Base-by-base conservation (phyloP, 2,113 vertebrate species). In the Carettochelys insculpta region DNA sequence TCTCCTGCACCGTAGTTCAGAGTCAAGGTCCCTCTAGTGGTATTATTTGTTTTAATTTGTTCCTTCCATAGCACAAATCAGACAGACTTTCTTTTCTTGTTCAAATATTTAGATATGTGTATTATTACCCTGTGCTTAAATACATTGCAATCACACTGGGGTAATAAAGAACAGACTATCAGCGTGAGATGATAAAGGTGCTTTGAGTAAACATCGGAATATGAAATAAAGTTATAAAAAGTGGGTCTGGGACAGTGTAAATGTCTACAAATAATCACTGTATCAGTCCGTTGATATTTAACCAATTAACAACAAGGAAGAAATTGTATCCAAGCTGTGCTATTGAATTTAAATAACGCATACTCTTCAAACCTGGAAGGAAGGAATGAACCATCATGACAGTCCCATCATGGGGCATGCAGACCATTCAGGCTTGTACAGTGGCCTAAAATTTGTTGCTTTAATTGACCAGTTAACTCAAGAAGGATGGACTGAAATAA, bases 71-170 rank as follows among this genome's bases (percentile, higher is more conserved):
- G 94, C 79, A 79, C 73, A 80, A 96, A 96, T 96, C 94, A 95
- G 93, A 93, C 89, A 91, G 96, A 97, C 52, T 97, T 97, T 96
- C 95, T 94, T 97, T 96, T 91, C 95, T 97, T 97, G 95, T 97
- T 98, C 98, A 98, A 98, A 99, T 98, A 98, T 98, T 98, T 98
- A 97, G 98, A 96, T 97, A 95, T 97, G 97, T 96, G 96, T 98
- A 94, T 97, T 92, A 96, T 92, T 95, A 97, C 93, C 92, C 71
- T 83, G 71, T 76, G 97, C 96, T 97, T 95, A 95, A 95, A 95
- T 96, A 95, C 95, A 91, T 95, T 88, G 97, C 97, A 97, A 98
- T 98, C 96, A 96, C 94, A 86, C 92, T 19, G 80, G 90, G 58
- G 95, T 95, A 97, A 97, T 98, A 98, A 98, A 98, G 97, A 95